Evolutionary conservation across 1,140 invertebrate species (phyloP), one percentile per base, ranked within the genome.

Genomic region (Cydia strobilella): DNA sequence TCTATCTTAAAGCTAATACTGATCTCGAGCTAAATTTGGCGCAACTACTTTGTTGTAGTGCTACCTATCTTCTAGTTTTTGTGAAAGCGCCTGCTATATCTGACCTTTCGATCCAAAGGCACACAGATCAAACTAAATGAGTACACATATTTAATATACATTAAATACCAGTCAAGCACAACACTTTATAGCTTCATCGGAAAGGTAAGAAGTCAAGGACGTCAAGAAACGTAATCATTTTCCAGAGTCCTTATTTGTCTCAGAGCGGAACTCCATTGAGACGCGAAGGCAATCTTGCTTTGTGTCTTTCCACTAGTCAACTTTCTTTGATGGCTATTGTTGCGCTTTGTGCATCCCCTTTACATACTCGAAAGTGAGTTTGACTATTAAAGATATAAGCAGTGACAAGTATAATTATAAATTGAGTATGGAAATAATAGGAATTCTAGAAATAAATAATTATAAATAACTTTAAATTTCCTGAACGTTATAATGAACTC

Each of bases 281-380:
- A 51, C 45, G 4, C 12, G 48, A 72, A 48, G 48, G 48, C 39
- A 42, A 73, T 73, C 72, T 51, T 51, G 42, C 72, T 51, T 73
- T 73, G 31, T 73, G 45, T 48, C 23, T 15, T 20, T n/a, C 20
- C 23, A n/a, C 13, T 48, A 20, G 72, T 27, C 45, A 23, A 59
- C 20, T 59, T 59, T 59, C 54, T 59, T 59, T 59, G 54, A 59
- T 10, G 12, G 48, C 48, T 51, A 15, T 45, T 45, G 42, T 45
- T 45, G n/a, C 51, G 51, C 51, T 23, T 59, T 59, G 54, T 59
- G 54, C 20, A 59, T 1, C 54, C 54, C 10, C 54, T 23, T n/a
- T 45, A 45, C 3, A 51, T 10, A 12, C 20, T 59, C 20, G 7
- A 7, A 18, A 18, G 15, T n/a, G 45, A 48, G 51, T 59, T 23